Evolutionary conservation across 1,140 invertebrate genomes (phyloP), one percentile per base, ranked within the genome.

Genomic region (Aplysia californica): DNA sequence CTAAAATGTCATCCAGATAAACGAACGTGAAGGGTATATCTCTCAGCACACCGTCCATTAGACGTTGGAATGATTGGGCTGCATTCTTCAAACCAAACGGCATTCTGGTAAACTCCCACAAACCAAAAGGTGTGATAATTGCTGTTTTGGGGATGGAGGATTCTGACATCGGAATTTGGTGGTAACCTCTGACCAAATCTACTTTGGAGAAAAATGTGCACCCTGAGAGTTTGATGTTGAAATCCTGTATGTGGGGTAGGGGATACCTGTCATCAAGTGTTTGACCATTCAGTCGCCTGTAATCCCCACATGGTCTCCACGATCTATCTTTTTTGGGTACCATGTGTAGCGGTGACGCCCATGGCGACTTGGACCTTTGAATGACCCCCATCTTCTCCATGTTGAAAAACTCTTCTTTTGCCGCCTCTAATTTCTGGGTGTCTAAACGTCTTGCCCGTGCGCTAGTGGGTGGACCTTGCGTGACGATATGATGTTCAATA

Each of bases 261-360:
- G 70, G 31, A 38, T 59, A 72, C 29, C 56, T 29, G 36, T 73
- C 39, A 55, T 70, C 61, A 50, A 68, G 5, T 89, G 91, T 6
- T 85, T 29, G 0, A 79, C 56, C 78, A 26, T 92, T 92, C 0
- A 92, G 75, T n/a, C 67, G 55, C 4, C 88, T 79, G 75, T 90
- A 92, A 80, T 92, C 91, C 0, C 90, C 88, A 75, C 86, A 89
- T 0, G 86, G 80, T 36, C 91, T 75, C 79, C 84, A 90, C 6
- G 75, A 71, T 3, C 85, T 87, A 74, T 86, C 80, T 67, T 83
- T 81, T 72, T 92, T 92, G 6, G 79, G 79, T 0, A 89, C 88
- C 59, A 92, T 83, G 74, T 90, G 87, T 3, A 91, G 71, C 23
- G 90, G 88, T 3, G 86, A 89, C 20, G 90, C 83, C 90, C 90